Conservation (phyloP, 2,113 vertebrate species). For the Gobius niger region DNA sequence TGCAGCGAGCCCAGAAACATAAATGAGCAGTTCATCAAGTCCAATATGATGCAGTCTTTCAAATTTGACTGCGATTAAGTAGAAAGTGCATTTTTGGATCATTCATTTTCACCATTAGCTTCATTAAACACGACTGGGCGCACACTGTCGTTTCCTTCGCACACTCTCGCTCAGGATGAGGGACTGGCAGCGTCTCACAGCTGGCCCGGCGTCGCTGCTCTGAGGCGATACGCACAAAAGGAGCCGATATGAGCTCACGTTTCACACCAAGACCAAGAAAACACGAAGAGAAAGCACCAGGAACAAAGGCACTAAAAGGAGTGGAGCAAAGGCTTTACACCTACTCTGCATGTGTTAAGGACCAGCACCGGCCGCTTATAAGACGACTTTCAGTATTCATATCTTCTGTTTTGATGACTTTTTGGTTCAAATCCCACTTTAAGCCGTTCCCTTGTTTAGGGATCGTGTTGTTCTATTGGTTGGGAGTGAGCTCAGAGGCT, state of each 20-base stretch:
- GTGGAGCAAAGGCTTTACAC: background rate
- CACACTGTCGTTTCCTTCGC: slow-evolving; percentile 5
- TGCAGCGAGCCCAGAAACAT: no score
- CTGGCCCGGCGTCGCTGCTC: slow-evolving; percentile 55
- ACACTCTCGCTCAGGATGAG: slow-evolving; percentile 48
- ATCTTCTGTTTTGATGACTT: no score
- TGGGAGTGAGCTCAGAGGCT: slow-evolving; percentile 14
- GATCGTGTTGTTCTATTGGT: slow-evolving; percentile 3
- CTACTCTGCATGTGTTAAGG: background rate
- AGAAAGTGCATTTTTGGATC: no score
- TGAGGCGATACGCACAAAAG: slow-evolving; percentile 50
- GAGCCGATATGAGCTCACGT: slow-evolving; percentile 43
- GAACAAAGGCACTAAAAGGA: slow-evolving; percentile 11
- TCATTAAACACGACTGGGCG: background rate
- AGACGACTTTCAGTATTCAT: no score
- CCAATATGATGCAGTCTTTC: no score
- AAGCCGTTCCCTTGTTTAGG: background rate
- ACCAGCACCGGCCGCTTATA: no score
- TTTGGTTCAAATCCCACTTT: no score
- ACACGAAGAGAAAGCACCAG: slow-evolving; percentile 27
- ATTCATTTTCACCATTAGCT: background rate
- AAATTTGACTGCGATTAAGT: no score
- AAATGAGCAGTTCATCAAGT: no score
- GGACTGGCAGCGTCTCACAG: slow-evolving; percentile 43
- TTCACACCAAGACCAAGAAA: slow-evolving; percentile 43